Evolutionary conservation across 2,797 vertebrate genomes (phyloP).

Genomic region (Onychomys leucogaster): DNA sequence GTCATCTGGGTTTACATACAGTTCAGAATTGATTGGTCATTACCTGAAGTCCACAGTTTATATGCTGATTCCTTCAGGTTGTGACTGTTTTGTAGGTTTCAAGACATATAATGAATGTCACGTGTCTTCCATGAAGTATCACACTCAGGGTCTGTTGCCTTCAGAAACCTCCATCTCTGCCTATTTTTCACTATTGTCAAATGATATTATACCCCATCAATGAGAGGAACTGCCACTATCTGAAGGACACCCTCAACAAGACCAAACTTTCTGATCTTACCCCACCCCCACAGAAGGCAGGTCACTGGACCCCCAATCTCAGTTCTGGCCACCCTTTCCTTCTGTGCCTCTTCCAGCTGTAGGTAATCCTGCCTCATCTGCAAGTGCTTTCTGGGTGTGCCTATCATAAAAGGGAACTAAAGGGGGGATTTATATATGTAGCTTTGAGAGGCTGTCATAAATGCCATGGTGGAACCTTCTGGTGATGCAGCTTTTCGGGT

Average conservation of each 20-base stretch:
- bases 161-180: neutral
- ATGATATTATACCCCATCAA: neutral
- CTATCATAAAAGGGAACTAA: neutral
- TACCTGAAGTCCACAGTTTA: neutral
- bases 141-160: neutral
- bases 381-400: neutral
- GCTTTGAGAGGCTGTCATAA: neutral
- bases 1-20: neutral
- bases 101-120: too few relatives aligned
- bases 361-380: too few relatives aligned
- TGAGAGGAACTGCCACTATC: neutral
- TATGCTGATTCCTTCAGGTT: neutral
- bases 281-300: neutral
- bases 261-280: neutral
- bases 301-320: neutral
- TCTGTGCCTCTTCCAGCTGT: too few relatives aligned
- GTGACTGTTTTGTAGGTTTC: neutral
- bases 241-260: neutral
- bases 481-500: neutral
- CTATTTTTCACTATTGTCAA: neutral
- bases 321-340: neutral
- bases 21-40: accelerated
- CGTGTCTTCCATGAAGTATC: neutral
- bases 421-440: neutral
- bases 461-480: neutral